Evolutionary conservation across 2,797 vertebrate genomes (phyloP), one percentile per base, ranked within the genome.

Genomic region (Pachyuromys duprasi): DNA sequence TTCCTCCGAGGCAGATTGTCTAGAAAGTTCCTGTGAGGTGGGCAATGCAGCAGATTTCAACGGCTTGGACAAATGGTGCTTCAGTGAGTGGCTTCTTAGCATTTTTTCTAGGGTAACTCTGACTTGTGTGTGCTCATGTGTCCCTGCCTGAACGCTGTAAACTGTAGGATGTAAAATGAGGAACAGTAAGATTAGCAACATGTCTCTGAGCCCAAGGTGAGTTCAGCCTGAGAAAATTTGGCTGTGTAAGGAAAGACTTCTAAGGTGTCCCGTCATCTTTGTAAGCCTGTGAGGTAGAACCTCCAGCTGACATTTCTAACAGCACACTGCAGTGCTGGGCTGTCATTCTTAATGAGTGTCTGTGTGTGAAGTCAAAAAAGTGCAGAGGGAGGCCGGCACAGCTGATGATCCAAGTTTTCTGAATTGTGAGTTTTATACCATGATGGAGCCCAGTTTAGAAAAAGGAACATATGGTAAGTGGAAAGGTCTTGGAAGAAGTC

Each of bases 1-100:
- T 95, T 97, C 65, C 65, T 39, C 62, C 45, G 11, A 28, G 45
- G 8, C 31, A 88, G 49, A 60, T 90, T 96, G 69, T 91, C 89
- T 90, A 93, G 95, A 97, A 96, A 93, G 79, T 36, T 79, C 5
- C 33, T 70, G 3, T 65, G 20, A 8, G 70, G 3, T 26, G 5
- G 24, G n/a, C 28, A 3, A 45, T 72, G 76, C 83, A 82, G 60
- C 55, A 90, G 42, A 96, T 8, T 94, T 94, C 26, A 87, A 49
- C 9, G 55, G 93, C 39, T 79, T 67, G 63, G 80, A 57, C 74
- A 67, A 84, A 67, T 60, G 45, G 14, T 72, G 14, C 28, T 69
- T 33, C 24, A 63, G 57, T 26, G 24, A 63, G 72, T 36, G 75
- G 36, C 57, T 84, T 28, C 49, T 53, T 36, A 69, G 3, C n/a